These are phyloP conservation scores for Lethrus apterus DNA, from an alignment of 1,140 invertebrate species.

Conservation along the genomic window DNA sequence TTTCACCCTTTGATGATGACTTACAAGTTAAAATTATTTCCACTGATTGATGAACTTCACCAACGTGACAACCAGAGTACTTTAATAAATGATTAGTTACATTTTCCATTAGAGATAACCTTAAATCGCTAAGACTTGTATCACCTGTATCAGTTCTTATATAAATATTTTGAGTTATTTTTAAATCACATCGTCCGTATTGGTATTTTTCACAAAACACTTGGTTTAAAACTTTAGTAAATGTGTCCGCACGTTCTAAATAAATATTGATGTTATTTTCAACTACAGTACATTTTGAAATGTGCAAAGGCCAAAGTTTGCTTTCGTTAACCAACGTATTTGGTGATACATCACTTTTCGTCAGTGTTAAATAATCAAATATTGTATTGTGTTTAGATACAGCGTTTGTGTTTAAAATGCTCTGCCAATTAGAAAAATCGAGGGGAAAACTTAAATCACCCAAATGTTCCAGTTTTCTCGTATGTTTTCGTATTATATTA, in stretches of 20 bases:
- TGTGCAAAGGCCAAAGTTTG: constrained; percentile 21
- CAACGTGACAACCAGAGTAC: constrained; percentile 9
- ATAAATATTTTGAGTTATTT: too few species aligned
- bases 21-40: constrained; percentile 16
- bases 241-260: too few species aligned
- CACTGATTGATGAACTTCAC: not conserved
- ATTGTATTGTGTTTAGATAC: constrained; percentile 12
- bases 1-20: not conserved
- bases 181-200: too few species aligned
- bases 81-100: constrained; percentile 21
- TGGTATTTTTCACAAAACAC: too few species aligned
- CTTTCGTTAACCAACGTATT: constrained; percentile 17
- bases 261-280: constrained; percentile 26
- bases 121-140: constrained; percentile 4
- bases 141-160: too few species aligned
- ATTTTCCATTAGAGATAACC: constrained; percentile 18
- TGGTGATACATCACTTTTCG: constrained; percentile 13
- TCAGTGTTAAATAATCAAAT: constrained; percentile 19
- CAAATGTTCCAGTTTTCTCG: constrained; percentile 26
- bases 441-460: constrained; percentile 37
- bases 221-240: too few species aligned
- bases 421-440: constrained; percentile 26
- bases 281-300: constrained; percentile 20
- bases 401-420: not conserved
- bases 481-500: constrained; percentile 30